These are phyloP conservation scores for Pediacus dermestoides DNA, from an alignment of 2,888 invertebrate species.

Conservation along the genomic window DNA sequence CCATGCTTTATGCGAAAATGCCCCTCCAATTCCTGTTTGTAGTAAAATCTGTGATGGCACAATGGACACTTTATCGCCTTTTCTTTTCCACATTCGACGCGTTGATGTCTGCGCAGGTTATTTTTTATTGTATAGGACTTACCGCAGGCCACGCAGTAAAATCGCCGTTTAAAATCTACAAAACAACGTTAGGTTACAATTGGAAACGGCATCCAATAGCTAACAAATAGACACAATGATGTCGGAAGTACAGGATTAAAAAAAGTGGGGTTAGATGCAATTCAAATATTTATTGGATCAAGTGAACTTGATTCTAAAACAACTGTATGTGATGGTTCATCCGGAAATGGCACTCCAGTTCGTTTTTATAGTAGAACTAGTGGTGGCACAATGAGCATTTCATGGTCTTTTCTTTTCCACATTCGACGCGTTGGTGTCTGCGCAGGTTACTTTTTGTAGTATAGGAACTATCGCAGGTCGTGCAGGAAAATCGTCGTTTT, in stretches of 20 bases:
- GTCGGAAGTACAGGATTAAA: too few relatives aligned
- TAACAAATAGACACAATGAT: too few relatives aligned
- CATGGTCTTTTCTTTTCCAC: constrained; percentile 60
- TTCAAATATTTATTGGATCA: too few relatives aligned
- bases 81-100: constrained; percentile 51
- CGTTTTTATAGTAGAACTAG: constrained; percentile 28
- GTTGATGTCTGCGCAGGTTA: constrained; percentile 53
- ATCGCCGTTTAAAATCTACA: too few relatives aligned
- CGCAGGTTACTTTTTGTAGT: constrained; percentile 26
- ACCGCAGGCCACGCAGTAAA: not conserved
- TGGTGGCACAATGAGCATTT: constrained; percentile 53
- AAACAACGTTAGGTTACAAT: too few relatives aligned
- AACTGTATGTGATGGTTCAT: constrained; percentile 16
- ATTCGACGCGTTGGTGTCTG: constrained; percentile 57
- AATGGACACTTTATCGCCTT: constrained; percentile 65
- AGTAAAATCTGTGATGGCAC: constrained; percentile 24
- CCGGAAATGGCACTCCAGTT: constrained; percentile 19
- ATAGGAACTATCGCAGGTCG: constrained; percentile 3
- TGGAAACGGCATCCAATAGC: too few relatives aligned
- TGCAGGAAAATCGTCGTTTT: not conserved
- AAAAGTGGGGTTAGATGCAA: too few relatives aligned
- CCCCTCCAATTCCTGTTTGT: constrained; percentile 24
- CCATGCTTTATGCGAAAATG: constrained; percentile 18
- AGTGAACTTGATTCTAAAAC: too few relatives aligned
- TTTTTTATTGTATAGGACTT: constrained; percentile 6